These are phyloP conservation scores for Allygus modestus DNA, from an alignment of 2,888 invertebrate species.

Conservation along the genomic window DNA sequence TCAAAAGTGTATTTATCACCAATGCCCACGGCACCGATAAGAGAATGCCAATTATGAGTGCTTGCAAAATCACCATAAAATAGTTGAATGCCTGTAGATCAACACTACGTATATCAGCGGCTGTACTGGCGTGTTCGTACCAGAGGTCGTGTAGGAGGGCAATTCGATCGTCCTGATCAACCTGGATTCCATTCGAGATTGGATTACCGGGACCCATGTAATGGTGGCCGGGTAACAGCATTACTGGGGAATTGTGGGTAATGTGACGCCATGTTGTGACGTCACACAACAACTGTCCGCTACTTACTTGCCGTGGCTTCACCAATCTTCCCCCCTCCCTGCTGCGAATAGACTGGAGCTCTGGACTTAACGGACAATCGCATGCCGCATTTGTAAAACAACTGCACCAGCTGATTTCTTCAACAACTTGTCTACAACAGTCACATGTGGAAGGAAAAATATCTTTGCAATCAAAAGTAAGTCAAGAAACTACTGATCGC, in stretches of 20 bases:
- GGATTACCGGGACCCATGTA: conserved; percentile 57
- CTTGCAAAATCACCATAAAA: conserved; percentile 43
- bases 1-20: conserved; percentile 2
- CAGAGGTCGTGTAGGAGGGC: conserved; percentile 37
- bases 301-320: conserved; percentile 37
- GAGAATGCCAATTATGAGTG: conserved; percentile 45
- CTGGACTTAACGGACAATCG: too few relatives aligned
- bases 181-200: conserved; percentile 38
- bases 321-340: neutral
- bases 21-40: conserved; percentile 35
- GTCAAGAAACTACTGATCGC: too few relatives aligned
- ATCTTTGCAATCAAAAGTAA: too few relatives aligned
- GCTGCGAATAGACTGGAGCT: neutral
- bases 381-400: too few relatives aligned
- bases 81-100: conserved; percentile 9
- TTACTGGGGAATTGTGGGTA: conserved; percentile 2
- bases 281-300: neutral
- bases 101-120: conserved; percentile 39
- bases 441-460: too few relatives aligned
- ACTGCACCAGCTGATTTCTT: too few relatives aligned
- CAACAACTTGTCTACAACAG: too few relatives aligned
- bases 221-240: conserved; percentile 47
- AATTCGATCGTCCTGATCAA: conserved; percentile 55
- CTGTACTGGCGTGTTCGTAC: neutral
- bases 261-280: neutral